Conservation (phyloP, 2,113 vertebrate genomes). For the Dinomys branickii region DNA sequence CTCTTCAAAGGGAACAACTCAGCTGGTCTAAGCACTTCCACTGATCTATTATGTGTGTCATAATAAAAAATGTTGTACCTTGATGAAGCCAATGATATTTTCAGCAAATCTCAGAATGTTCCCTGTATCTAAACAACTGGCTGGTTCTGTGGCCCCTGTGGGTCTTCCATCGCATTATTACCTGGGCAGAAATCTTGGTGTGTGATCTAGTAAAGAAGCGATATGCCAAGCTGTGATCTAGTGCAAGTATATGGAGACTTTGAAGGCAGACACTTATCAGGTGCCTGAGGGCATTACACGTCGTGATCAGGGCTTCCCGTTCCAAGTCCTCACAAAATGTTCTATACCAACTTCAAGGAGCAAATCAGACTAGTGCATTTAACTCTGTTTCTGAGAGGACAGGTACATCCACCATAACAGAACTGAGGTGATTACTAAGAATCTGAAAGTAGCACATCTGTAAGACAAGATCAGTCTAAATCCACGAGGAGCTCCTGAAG, state of each 20-base stretch:
- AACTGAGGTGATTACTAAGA: not conserved
- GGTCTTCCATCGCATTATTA: not conserved
- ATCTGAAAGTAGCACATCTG: not conserved
- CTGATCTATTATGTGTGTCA: not conserved
- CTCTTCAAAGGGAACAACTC: not conserved
- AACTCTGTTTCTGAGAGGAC: not conserved
- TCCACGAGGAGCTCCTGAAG: not conserved
- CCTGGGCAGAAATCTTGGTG: not conserved
- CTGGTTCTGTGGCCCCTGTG: not conserved
- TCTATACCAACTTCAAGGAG: not conserved
- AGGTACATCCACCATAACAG: not conserved
- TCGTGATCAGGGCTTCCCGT: not conserved
- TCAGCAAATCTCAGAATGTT: not conserved
- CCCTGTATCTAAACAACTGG: not conserved
- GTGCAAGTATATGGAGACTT: not conserved
- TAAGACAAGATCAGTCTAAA: conserved; percentile 10
- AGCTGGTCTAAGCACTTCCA: not conserved
- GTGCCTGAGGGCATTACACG: not conserved
- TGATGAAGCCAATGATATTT: not conserved
- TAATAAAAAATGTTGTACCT: not conserved
- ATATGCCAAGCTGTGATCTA: not conserved
- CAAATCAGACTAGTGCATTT: not conserved
- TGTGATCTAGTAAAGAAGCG: not conserved
- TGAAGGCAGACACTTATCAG: not conserved
- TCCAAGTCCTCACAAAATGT: not conserved